Evolutionary conservation across 37 sponge, comb jelly and placozoan species (phyloP), one percentile per base, ranked within the genome.

Genomic region (Amphimedon queenslandica): DNA sequence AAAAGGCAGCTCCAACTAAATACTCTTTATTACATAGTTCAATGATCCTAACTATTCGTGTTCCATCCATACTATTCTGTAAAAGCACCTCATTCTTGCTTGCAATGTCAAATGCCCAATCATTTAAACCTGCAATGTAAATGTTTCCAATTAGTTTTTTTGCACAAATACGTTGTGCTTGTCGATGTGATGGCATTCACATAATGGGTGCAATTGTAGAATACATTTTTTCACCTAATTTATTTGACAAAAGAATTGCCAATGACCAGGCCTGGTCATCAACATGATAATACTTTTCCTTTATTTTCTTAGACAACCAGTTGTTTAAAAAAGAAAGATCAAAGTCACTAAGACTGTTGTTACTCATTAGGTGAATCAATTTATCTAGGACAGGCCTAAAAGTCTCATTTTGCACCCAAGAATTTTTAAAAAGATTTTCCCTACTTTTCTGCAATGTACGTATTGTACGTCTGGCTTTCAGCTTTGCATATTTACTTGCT

Each of bases 211-310:
- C 64, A 38, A 40, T 13, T 32, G 64, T 64, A 24, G 66, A 40
- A 55, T 65, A 63, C 66, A 64, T 30, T 63, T 53, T 74, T 42
- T 74, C 64, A 4, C 75, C 64, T 4, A 74, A 39, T 38, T 30
- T 4, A 34, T 76, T 76, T 65, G 66, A 38, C 20, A 40, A 76
- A 16, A 76, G 53, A 41, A 76, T 37, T 1, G 76, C 66, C 41
- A 76, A 41, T 27, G n/a, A 33, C 10, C 66, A 55, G 6, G 76
- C 76, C 33, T 76, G 65, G 34, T 76, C 76, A 64, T 61, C 66
- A 41, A 66, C 66, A 42, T n/a, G 29, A 36, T 24, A 39, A 13
- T 39, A 53, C 56, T n/a, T n/a, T n/a, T n/a, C n/a, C n/a, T n/a
- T n/a, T n/a, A n/a, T 36, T 2, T 74, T 74, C 41, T 74, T 74